Evolutionary conservation across 2,797 vertebrate genomes (phyloP).

Genomic region (Pogoniulus pusillus): DNA sequence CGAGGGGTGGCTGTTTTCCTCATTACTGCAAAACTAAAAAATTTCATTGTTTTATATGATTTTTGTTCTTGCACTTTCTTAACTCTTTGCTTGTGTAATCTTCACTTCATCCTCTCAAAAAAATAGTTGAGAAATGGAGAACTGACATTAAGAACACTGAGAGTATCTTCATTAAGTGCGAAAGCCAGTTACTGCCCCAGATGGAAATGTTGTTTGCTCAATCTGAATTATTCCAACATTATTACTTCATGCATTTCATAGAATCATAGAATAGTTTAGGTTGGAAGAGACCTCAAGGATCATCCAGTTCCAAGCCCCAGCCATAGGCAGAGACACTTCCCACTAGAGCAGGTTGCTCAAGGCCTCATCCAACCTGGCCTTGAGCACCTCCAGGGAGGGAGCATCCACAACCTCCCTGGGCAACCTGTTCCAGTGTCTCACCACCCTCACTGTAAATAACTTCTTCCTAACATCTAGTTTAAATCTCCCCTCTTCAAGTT

Average conservation of each 20-base stretch:
- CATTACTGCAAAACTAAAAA: neutral
- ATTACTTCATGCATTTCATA: neutral
- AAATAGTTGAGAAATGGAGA: neutral
- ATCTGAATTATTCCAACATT: neutral
- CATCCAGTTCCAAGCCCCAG: too few species aligned
- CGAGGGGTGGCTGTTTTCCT: neutral
- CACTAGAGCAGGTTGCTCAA: too few species aligned
- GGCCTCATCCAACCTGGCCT: too few species aligned
- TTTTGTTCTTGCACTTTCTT: neutral
- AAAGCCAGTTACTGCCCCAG: neutral
- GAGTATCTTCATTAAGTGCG: neutral
- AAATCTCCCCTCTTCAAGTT: too few species aligned
- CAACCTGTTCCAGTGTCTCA: too few species aligned
- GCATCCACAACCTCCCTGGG: too few species aligned
- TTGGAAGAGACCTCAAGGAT: too few species aligned
- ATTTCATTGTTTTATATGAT: neutral
- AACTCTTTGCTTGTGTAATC: neutral
- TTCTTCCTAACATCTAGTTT: too few species aligned
- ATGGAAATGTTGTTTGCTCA: neutral
- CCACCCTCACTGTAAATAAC: too few species aligned
- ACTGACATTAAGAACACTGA: neutral
- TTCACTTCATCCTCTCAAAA: neutral
- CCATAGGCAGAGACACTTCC: too few species aligned
- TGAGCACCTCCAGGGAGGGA: too few species aligned
- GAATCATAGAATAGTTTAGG: too few species aligned